Evolutionary conservation across 2,113 vertebrate genomes (phyloP).

Genomic region (Picathartes gymnocephalus): DNA sequence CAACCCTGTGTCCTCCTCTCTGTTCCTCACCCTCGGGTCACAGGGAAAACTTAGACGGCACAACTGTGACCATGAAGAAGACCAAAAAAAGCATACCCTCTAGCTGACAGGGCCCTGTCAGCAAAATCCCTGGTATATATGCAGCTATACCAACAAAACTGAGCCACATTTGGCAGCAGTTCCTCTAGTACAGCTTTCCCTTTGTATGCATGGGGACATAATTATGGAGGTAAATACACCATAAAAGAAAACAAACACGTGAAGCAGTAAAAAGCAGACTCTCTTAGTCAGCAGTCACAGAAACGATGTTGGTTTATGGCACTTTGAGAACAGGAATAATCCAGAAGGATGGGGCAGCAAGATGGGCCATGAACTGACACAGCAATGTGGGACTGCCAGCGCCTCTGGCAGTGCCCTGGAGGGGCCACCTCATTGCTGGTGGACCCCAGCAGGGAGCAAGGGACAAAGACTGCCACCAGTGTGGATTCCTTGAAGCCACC

Average conservation of each 20-base stretch:
- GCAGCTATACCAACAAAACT: slow-evolving; percentile 5
- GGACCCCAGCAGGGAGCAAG: not conserved
- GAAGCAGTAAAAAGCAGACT: not conserved
- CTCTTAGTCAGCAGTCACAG: not conserved
- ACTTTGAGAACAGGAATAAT: not conserved
- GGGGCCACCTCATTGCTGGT: not conserved
- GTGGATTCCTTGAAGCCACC: not conserved
- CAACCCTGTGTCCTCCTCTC: not conserved
- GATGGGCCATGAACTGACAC: not conserved
- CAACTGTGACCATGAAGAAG: not conserved
- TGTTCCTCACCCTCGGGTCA: not conserved
- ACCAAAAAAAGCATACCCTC: not conserved
- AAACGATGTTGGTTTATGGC: not conserved
- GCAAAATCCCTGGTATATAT: not conserved
- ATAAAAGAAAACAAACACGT: not conserved
- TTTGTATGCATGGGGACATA: not conserved
- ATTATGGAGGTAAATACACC: not conserved
- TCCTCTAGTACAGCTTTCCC: not conserved
- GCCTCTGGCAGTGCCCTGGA: not conserved
- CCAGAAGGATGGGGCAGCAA: not conserved
- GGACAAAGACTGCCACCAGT: not conserved
- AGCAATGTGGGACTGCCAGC: not conserved
- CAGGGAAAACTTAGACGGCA: not conserved
- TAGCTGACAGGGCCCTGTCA: not conserved
- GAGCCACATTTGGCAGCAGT: not conserved